These are phyloP conservation scores for Eubucco bourcierii DNA, from an alignment of 2,113 vertebrate genomes.

Conservation along the genomic window DNA sequence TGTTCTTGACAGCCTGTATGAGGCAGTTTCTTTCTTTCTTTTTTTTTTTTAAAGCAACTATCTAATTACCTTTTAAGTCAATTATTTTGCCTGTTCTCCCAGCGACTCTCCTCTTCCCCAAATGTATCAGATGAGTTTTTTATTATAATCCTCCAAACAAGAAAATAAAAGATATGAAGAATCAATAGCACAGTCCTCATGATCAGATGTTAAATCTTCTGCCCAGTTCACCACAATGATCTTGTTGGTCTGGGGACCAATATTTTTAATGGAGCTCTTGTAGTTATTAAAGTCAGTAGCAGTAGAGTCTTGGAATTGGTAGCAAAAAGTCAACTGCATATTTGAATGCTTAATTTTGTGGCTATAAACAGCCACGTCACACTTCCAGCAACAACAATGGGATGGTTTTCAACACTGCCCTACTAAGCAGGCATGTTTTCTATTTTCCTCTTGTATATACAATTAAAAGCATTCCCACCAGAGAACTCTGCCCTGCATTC, in stretches of 20 bases:
- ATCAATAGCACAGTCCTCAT: neutral
- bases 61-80: neutral
- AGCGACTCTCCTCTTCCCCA: neutral
- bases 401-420: slow-evolving; percentile 37
- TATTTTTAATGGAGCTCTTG: slow-evolving; percentile 30
- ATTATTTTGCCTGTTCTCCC: neutral
- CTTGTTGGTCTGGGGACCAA: neutral
- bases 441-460: slow-evolving; percentile 51
- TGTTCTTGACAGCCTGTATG: slow-evolving; percentile 5
- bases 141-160: neutral
- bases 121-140: neutral
- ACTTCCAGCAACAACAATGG: slow-evolving; percentile 49
- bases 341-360: slow-evolving; percentile 68
- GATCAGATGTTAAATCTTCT: slow-evolving; percentile 26
- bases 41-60: neutral
- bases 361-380: slow-evolving; percentile 59
- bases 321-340: slow-evolving; percentile 48
- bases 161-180: neutral
- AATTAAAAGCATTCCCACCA: slow-evolving; percentile 58
- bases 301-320: slow-evolving; percentile 33
- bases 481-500: slow-evolving; percentile 28
- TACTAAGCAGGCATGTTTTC: slow-evolving; percentile 45
- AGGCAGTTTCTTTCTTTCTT: neutral
- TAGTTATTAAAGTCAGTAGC: slow-evolving; percentile 42
- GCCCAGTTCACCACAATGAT: neutral